phyloP scores from a whole-genome alignment of 2,888 invertebrate genomes.

The Lasioglossum oenotherae region DNA sequence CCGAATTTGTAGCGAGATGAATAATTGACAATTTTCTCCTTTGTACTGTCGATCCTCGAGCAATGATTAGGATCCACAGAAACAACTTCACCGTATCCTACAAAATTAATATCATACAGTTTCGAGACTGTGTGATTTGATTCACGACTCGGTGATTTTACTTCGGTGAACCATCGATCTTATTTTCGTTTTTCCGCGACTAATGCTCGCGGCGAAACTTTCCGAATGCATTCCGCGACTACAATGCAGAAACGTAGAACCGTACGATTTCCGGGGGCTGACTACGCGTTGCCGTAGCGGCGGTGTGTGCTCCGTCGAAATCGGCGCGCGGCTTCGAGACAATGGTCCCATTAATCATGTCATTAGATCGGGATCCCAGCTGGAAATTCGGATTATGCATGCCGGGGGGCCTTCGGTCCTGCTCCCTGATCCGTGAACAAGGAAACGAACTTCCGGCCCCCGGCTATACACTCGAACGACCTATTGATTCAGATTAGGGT shows the following conservation, averaged over 20 bases:
- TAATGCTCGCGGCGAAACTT: not conserved
- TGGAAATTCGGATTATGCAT: slow-evolving; percentile 63
- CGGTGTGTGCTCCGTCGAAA: not conserved
- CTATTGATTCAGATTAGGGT: slow-evolving; percentile 37
- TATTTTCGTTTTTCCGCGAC: not conserved
- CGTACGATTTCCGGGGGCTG: not conserved
- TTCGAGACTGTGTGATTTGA: not conserved
- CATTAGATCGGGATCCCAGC: slow-evolving; percentile 53
- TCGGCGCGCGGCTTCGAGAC: slow-evolving; percentile 33
- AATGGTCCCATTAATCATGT: slow-evolving; percentile 63
- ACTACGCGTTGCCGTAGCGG: not conserved
- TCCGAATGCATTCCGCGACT: not conserved
- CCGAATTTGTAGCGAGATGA: not conserved
- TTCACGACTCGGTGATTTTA: not conserved
- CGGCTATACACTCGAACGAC: slow-evolving; percentile 47
- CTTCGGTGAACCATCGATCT: not conserved
- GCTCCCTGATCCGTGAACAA: slow-evolving; percentile 47
- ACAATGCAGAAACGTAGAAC: not conserved
- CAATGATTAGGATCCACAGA: too few species aligned
- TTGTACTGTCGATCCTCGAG: too few species aligned
- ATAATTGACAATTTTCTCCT: not conserved
- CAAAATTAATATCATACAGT: too few species aligned
- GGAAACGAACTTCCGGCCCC: slow-evolving; percentile 62
- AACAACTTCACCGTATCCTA: too few species aligned
- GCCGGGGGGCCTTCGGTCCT: slow-evolving; percentile 32